Evolutionary conservation across 1,140 invertebrate species (phyloP), one percentile per base, ranked within the genome.

Genomic region (Laupala kohalensis): DNA sequence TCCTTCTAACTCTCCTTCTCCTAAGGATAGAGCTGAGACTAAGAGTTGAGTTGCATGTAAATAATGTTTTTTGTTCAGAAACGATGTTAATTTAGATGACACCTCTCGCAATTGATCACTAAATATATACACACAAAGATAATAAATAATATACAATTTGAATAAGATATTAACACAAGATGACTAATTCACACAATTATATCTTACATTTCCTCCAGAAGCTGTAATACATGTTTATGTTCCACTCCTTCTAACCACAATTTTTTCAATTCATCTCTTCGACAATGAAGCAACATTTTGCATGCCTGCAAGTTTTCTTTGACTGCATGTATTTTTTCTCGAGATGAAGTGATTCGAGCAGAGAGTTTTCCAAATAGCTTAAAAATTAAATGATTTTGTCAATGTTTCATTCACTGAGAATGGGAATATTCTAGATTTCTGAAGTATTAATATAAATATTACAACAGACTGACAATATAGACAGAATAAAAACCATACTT

Each of bases 231-330:
- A 79, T 96, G 90, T 78, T 95, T 94, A 76, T 97, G 94, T 78
- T 97, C 93, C 23, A 97, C 86, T 5, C 93, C 93, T 81, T 97
- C 95, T 1, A 92, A 83, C 93, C 95, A 97, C 69, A 97, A 83
- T 76, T 95, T 92, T 75, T 94, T 89, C 64, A 99, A 82, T 80
- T 99, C 96, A 77, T 97, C 95, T 67, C 95, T 85, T 73, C 94
- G 88, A 81, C 95, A 95, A 73, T 95, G 89, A 64, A 99, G 80
- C 28, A 98, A 81, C 25, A 89, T 90, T 79, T 97, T 95, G 80
- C 95, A 98, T 5, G 92, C 93, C 67, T 89, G 87, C 9, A 99
- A 83, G 77, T 95, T 93, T 73, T 95, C 93, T 78, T 94, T 94
- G 0, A 97, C 93, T 5, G 87, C 88, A 73, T 88, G 85, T 70